Conservation (phyloP, 64 coral and sea anemone species). For the Trachythela sp. region DNA sequence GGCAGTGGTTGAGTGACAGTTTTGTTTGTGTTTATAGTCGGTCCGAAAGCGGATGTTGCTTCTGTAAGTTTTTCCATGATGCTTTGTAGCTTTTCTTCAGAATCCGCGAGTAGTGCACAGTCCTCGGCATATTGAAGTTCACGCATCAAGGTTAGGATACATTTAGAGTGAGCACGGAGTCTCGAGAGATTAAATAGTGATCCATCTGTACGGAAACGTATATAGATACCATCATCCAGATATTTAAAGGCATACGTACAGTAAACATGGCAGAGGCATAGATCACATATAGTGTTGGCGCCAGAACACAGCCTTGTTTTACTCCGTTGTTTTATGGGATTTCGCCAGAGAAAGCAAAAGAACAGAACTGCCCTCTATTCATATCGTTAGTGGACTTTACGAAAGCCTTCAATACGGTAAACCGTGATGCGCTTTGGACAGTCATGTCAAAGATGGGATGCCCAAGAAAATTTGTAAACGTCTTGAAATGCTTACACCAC, state of each 20-base stretch:
- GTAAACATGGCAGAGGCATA: background rate
- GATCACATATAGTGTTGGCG: background rate
- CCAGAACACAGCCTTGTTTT: constrained; percentile 23
- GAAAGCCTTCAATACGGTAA: no score
- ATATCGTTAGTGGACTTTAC: no score
- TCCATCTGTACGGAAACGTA: background rate
- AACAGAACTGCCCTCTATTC: no score
- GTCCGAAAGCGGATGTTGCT: background rate
- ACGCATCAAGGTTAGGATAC: background rate
- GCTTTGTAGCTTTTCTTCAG: constrained; percentile 18
- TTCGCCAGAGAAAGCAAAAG: no score
- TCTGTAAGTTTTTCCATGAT: constrained; percentile 5
- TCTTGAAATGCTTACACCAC: no score
- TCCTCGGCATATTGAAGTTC: constrained; percentile 10
- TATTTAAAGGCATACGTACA: constrained; percentile 18
- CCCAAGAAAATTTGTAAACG: no score
- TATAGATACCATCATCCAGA: constrained; percentile 3
- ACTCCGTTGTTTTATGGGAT: no score
- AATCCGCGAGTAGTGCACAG: constrained; percentile 15
- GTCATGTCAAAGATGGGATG: no score
- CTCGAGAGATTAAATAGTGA: constrained; percentile 16
- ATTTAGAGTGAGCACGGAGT: constrained; percentile 5
- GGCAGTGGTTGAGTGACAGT: background rate
- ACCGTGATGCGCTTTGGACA: no score
- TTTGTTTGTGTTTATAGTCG: background rate